Base-by-base conservation (phyloP, 2,888 invertebrate genomes). In the Mimumesa dahlbomi region DNA sequence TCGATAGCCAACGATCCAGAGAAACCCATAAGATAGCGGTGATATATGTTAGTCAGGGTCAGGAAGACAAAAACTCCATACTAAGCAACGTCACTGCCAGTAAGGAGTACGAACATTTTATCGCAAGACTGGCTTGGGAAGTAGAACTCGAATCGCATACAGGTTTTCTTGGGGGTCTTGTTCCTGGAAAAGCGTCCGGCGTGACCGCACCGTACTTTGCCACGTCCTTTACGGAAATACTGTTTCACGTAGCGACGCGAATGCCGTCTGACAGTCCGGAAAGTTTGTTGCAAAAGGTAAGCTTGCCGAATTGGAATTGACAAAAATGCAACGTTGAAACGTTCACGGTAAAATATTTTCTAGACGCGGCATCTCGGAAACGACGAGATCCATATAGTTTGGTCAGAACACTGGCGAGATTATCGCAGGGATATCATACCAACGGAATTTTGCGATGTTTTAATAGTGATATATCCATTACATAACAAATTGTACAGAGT, bases 381-480 rank as follows among this genome's bases (percentile, higher is more conserved):
- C 90, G 98, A 99, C 90, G 98, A 99, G 90, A 97, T 99, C 64
- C 99, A 99, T 89, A 97, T 99, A 74, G 98, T 99, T 25, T 99
- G 99, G 99, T 98, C 98, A 52, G 99, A 99, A 88, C 98, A 99
- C 90, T 93, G 93, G 90, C 93, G 98, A 72, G 97, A 98, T 86
- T 99, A 99, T 91, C 93, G 98, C 65, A 93, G 98, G 61, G 98
- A 98, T 87, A 98, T 98, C 82, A 95, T 99, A 87, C 98, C 99
- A 57, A 99, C 99, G 9, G 98, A 99, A 91, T 99, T 99, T 92
- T 99, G 98, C 89, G 99, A 99, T 91, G 97, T 99, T 73, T 93
- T 99, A 69, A 97, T 99, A 85, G 96, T 95, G 45, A 95, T 99
- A 84, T 99, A 99, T 91, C 98, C 99, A 1, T 91, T 98, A 83